Percentiles rank a stretch among this genome's conserved stretches.
phyloP scores from a whole-genome alignment of 1,140 invertebrate species.

The Drosophila sucinea region DNA sequence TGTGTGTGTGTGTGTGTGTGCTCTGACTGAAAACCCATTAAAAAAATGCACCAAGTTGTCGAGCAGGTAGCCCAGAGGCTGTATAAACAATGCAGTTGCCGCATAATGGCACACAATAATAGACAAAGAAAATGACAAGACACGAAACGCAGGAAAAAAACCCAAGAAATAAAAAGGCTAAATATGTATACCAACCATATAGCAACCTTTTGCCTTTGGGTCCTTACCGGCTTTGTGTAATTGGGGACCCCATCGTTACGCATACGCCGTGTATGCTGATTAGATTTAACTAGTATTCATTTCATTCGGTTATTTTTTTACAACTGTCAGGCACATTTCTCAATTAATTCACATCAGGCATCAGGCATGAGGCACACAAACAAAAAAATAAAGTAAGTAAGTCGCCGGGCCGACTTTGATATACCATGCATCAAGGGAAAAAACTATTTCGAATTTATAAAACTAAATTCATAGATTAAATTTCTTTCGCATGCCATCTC shows the following conservation, averaged over 20 bases:
- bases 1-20: background rate
- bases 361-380: conserved; percentile 29
- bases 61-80: conserved; percentile 61
- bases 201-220: conserved; percentile 36
- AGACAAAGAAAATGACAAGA: conserved; percentile 19
- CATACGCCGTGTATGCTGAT: conserved; percentile 57
- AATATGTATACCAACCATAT: background rate
- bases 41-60: conserved; percentile 70
- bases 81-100: conserved; percentile 70
- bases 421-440: too few species aligned
- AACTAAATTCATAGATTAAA: too few species aligned
- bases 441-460: too few species aligned
- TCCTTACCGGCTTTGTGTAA: conserved; percentile 30
- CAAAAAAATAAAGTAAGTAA: conserved; percentile 36
- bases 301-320: conserved; percentile 18
- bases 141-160: conserved; percentile 36
- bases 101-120: conserved; percentile 66
- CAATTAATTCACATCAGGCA: conserved; percentile 76
- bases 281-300: conserved; percentile 54
- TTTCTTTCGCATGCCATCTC: too few species aligned
- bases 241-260: conserved; percentile 43
- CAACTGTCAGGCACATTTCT: conserved; percentile 56
- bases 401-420: too few species aligned
- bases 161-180: conserved; percentile 25
- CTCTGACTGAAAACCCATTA: conserved; percentile 59